Percentiles rank a stretch among this genome's conserved stretches.
These are phyloP conservation scores for Seriola rivoliana DNA, from an alignment of 2,113 vertebrate species.

Conservation along the genomic window DNA sequence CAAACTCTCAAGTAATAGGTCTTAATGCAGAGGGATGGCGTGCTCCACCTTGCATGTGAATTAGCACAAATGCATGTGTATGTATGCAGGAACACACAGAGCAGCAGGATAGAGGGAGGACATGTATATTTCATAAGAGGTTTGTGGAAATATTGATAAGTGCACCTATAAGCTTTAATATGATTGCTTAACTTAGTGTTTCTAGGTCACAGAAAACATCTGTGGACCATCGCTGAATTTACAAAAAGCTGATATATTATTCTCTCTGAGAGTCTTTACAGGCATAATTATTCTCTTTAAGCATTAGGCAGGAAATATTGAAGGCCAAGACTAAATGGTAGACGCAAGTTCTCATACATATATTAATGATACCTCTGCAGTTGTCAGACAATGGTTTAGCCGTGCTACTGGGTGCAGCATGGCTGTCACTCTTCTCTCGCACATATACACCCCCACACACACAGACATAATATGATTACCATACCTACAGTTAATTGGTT, in stretches of 20 bases:
- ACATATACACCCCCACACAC: constrained; percentile 18
- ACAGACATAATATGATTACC: constrained; percentile 29
- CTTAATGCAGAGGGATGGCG: not conserved
- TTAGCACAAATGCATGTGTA: not conserved
- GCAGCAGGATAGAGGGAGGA: not conserved
- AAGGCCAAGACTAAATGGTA: constrained; percentile 49
- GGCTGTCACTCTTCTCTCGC: constrained; percentile 35
- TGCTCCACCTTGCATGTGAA: constrained; percentile 37
- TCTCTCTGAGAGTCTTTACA: constrained; percentile 46
- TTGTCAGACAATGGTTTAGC: constrained; percentile 48
- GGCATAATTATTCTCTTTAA: constrained; percentile 63
- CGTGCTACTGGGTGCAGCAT: constrained; percentile 20
- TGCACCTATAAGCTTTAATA: constrained; percentile 24
- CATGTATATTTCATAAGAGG: constrained; percentile 60
- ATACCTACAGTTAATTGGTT: constrained; percentile 49
- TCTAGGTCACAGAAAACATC: constrained; percentile 51
- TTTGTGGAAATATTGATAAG: constrained; percentile 54
- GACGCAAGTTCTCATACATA: constrained; percentile 61
- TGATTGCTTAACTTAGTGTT: constrained; percentile 46
- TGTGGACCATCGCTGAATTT: constrained; percentile 24
- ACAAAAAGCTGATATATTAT: constrained; percentile 49
- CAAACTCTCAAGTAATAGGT: not conserved
- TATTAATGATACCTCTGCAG: constrained; percentile 51
- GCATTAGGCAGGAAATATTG: constrained; percentile 47
- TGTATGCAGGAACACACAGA: not conserved